Evolutionary conservation across 2,888 invertebrate genomes (phyloP).

Genomic region (Trypoxylon attenuatum): DNA sequence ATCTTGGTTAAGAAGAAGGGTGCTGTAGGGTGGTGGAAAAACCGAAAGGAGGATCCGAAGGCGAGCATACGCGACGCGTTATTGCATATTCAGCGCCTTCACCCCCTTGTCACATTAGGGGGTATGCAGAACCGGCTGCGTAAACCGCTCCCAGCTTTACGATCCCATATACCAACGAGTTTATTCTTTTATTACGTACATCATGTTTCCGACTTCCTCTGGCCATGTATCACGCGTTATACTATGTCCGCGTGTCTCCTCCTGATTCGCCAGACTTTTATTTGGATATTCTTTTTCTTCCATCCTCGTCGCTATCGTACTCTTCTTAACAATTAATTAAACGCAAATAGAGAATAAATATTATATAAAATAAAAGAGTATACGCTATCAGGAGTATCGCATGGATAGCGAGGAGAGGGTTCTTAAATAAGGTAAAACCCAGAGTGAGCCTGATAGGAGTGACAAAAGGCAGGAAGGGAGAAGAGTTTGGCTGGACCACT

Average conservation of each 20-base stretch:
- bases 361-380: too few relatives aligned
- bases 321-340: too few relatives aligned
- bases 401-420: too few relatives aligned
- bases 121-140: conserved; percentile 49
- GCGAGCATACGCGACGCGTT: conserved; percentile 37
- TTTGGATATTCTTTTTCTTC: conserved; percentile 18
- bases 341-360: too few relatives aligned
- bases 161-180: conserved; percentile 65
- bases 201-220: conserved; percentile 42
- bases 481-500: conserved; percentile 38
- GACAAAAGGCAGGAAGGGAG: too few relatives aligned
- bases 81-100: conserved; percentile 51
- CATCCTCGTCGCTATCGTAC: background rate
- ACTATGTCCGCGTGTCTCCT: conserved; percentile 44
- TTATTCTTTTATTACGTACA: conserved; percentile 71
- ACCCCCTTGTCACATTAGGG: conserved; percentile 40
- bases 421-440: too few relatives aligned
- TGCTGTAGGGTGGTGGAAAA: conserved; percentile 3
- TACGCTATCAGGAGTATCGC: too few relatives aligned
- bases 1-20: too few relatives aligned
- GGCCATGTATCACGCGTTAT: conserved; percentile 36
- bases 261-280: conserved; percentile 21
- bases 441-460: too few relatives aligned
- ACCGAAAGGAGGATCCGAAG: conserved; percentile 5
- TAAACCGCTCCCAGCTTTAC: conserved; percentile 67